Evolutionary conservation across 1,140 invertebrate genomes (phyloP).

Genomic region (Melitaea cinxia): DNA sequence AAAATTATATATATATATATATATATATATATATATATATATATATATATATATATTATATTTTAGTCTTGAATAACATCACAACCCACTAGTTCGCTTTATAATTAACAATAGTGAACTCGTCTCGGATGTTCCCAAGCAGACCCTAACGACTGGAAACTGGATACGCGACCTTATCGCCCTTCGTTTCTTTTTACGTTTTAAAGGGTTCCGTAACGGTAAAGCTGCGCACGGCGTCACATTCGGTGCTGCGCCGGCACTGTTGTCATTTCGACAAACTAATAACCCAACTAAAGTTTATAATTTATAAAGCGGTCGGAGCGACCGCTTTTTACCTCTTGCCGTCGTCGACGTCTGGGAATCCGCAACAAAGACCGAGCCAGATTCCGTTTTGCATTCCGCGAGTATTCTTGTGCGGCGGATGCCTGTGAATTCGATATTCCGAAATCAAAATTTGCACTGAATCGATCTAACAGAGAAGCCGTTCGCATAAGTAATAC

Average conservation of each 20-base stretch:
- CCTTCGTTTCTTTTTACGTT: conserved; percentile 59
- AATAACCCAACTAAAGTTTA: conserved; percentile 63
- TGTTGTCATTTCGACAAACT: conserved; percentile 69
- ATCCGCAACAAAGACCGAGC: conserved; percentile 73
- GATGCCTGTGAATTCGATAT: conserved; percentile 59
- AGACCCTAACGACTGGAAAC: conserved; percentile 47
- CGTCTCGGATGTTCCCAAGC: conserved; percentile 21
- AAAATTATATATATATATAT: too few species aligned
- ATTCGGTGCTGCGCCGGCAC: conserved; percentile 42
- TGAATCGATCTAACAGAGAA: conserved; percentile 50
- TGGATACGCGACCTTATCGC: conserved; percentile 62
- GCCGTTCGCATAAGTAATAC: conserved; percentile 40
- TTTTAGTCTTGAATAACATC: not conserved
- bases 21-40: too few species aligned
- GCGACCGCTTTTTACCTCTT: conserved; percentile 74
- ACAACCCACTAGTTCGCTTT: not conserved
- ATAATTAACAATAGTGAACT: conserved; percentile 6
- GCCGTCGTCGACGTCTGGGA: conserved; percentile 74
- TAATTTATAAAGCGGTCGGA: conserved; percentile 74
- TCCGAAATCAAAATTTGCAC: conserved; percentile 66
- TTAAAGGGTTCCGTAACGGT: conserved; percentile 70
- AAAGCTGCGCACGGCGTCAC: conserved; percentile 57
- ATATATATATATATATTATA: not conserved
- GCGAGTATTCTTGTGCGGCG: conserved; percentile 63
- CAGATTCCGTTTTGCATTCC: conserved; percentile 78